A percentile compares a stretch with the other conserved stretches of the same genome.
These are phyloP conservation scores for Amphipyra tragopoginis DNA, from an alignment of 2,888 invertebrate species.

Conservation along the genomic window DNA sequence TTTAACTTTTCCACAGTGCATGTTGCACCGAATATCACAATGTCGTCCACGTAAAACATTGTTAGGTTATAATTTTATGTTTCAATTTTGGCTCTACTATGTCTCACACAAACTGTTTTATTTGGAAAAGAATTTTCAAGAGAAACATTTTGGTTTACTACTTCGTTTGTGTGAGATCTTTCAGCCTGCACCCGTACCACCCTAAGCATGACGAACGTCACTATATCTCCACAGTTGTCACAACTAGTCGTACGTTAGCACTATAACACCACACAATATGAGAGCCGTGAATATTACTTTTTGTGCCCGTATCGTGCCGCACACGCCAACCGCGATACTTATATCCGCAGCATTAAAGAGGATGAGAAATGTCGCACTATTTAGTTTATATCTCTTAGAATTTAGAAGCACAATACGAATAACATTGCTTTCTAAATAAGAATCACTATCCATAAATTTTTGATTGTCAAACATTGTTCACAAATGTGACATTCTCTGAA, in stretches of 20 bases:
- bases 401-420: slow-evolving; percentile 34
- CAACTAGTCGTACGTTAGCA: slow-evolving; percentile 70
- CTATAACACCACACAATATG: slow-evolving; percentile 66
- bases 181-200: slow-evolving; percentile 87
- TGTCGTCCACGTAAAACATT: slow-evolving; percentile 77
- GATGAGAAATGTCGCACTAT: slow-evolving; percentile 42
- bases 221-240: slow-evolving; percentile 69
- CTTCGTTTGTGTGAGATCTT: slow-evolving; percentile 77
- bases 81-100: slow-evolving; percentile 66
- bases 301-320: slow-evolving; percentile 53
- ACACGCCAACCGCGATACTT: slow-evolving; percentile 46
- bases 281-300: slow-evolving; percentile 57
- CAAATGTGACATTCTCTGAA: slow-evolving; percentile 44
- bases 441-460: slow-evolving; percentile 20
- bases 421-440: slow-evolving; percentile 43
- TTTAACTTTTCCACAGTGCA: slow-evolving; percentile 82
- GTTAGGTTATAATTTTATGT: slow-evolving; percentile 74
- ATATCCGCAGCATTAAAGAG: slow-evolving; percentile 42
- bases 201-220: slow-evolving; percentile 82
- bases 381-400: slow-evolving; percentile 42
- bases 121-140: slow-evolving; percentile 32
- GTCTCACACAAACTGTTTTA: slow-evolving; percentile 74
- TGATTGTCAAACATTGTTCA: slow-evolving; percentile 32
- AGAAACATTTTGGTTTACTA: slow-evolving; percentile 20
- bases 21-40: slow-evolving; percentile 85